A percentile compares a stretch with the other conserved stretches of the same genome.
Conservation (phyloP, 2,797 vertebrate species). For the Heliangelus exortis region DNA sequence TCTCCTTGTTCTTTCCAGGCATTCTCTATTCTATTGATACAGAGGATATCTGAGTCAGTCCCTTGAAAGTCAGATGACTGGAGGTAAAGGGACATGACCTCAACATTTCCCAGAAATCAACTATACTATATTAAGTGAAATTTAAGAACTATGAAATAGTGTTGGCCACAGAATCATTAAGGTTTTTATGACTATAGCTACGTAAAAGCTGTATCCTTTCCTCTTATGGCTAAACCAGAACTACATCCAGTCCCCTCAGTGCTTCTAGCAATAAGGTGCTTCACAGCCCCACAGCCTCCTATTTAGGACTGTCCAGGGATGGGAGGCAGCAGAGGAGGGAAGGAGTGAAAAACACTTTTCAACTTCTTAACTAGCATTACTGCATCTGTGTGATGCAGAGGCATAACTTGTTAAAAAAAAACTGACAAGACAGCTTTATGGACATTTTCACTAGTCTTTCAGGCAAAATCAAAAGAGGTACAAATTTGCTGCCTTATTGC, state of each 20-base stretch:
- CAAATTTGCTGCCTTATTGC: background rate
- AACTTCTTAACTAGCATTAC: background rate
- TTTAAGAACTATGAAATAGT: conserved; percentile 11
- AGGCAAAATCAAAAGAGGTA: background rate
- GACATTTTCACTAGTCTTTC: background rate
- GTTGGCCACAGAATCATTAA: background rate
- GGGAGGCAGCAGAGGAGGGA: background rate
- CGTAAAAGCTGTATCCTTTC: background rate
- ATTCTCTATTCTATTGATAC: background rate
- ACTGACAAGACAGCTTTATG: background rate
- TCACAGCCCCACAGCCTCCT: background rate
- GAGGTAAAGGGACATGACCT: background rate
- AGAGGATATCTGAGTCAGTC: background rate
- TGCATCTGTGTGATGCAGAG: background rate
- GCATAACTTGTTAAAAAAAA: background rate
- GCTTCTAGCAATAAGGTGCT: background rate
- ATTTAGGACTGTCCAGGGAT: background rate
- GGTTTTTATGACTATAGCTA: background rate
- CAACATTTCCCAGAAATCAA: conserved; percentile 7
- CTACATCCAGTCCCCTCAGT: background rate
- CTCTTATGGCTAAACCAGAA: background rate
- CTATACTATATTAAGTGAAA: background rate
- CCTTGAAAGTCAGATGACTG: background rate
- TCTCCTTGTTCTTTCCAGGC: background rate
- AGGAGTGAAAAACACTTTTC: background rate